Base-by-base conservation (phyloP, 2,113 vertebrate species). In the Argyrosomus japonicus region DNA sequence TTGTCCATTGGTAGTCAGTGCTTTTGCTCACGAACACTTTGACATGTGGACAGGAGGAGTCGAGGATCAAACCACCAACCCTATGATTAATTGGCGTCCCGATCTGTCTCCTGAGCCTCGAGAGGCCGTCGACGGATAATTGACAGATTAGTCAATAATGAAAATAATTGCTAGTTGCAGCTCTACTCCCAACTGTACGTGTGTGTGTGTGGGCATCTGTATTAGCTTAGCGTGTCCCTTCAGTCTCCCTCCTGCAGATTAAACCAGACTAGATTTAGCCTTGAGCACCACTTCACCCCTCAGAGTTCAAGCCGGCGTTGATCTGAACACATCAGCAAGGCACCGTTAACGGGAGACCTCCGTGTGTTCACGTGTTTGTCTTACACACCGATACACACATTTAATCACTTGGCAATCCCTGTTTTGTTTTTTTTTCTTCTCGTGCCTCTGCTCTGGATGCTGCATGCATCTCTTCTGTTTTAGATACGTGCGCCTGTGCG, bases 81-180 rank as follows among this genome's bases (percentile, higher is more conserved):
- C 27, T 23, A 6, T 3, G n/a, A 67, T 79, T 84, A 67, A 87
- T 68, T 77, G 82, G 65, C 45, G 2, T 18, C 57, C 57, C 5
- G 19, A 58, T 64, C 56, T 3, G 47, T 80, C 18, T 51, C 15
- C 47, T 29, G 51, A 75, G 75, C 68, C 9, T 69, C n/a, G 1
- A 21, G 45, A 75, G 74, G 36, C 82, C 14, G 6, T 70, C 57
- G 61, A 14, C 75, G 67, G 36, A 70, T 86, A 81, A 90, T 74
- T 81, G 83, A 77, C 85, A 74, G 62, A 81, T 77, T 53, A 77
- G 80, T 85, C 85, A 63, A 76, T 88, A 53, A 50, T 71, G 64
- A 75, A 87, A 78, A 70, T 68, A 79, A 82, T 77, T 36, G 29
- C 50, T 48, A 40, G 60, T 14, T 71, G 25, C 78, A 19, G 75